A percentile compares a stretch with the other conserved stretches of the same genome.
Evolutionary conservation across 2,888 invertebrate species (phyloP).

Genomic region (Ophraella communa): DNA sequence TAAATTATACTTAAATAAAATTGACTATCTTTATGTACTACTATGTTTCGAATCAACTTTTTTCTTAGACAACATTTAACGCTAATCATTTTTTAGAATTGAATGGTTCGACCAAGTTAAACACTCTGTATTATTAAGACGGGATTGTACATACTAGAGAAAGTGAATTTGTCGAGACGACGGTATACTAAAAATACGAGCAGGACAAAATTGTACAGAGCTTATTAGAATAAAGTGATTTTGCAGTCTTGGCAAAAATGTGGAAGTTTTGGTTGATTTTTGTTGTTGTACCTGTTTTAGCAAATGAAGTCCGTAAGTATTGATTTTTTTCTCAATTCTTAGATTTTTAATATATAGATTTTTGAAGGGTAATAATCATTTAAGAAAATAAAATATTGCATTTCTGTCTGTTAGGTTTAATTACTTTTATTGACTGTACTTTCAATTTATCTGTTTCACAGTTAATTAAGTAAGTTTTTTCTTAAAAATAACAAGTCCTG

Average conservation of each 20-base stretch:
- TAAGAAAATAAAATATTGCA: no score
- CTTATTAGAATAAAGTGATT: conserved; percentile 2
- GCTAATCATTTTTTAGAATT: conserved; percentile 14
- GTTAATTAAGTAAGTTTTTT: no score
- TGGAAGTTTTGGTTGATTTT: conserved; percentile 24
- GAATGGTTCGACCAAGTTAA: conserved; percentile 15
- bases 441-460: no score
- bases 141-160: conserved; percentile 28
- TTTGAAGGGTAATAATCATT: no score
- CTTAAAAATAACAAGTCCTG: no score
- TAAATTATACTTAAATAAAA: not conserved
- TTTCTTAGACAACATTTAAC: conserved; percentile 14
- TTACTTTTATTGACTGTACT: no score
- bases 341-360: not conserved
- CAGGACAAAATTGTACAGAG: conserved; percentile 45
- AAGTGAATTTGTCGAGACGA: conserved; percentile 28
- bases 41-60: conserved; percentile 25
- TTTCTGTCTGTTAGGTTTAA: no score
- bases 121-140: conserved; percentile 12
- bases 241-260: conserved; percentile 8
- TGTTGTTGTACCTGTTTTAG: conserved; percentile 19
- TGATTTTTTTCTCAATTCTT: not conserved
- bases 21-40: conserved; percentile 22
- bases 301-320: conserved; percentile 28
- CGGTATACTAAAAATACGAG: conserved; percentile 45